Evolutionary conservation across 1,140 invertebrate species (phyloP).

Genomic region (Drosophila bifasciata): DNA sequence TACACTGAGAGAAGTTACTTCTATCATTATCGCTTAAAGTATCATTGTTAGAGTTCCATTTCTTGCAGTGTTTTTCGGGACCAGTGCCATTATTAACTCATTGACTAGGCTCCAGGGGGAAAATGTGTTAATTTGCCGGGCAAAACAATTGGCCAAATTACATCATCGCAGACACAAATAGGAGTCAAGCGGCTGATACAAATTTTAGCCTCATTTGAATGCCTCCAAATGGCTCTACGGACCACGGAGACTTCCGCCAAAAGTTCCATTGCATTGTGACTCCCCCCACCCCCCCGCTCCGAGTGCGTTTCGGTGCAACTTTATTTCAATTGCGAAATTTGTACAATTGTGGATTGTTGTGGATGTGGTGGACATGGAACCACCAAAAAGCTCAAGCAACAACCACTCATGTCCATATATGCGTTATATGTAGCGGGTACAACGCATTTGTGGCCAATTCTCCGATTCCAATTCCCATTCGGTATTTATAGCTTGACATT

Average conservation of each 20-base stretch:
- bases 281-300: background rate
- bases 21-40: background rate
- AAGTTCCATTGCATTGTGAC: slow-evolving; percentile 12
- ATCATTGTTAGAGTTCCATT: slow-evolving; percentile 7
- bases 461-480: slow-evolving; percentile 68
- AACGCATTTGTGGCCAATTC: slow-evolving; percentile 75
- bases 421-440: slow-evolving; percentile 69
- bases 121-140: slow-evolving; percentile 63
- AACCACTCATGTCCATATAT: slow-evolving; percentile 71
- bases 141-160: slow-evolving; percentile 64
- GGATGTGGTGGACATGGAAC: no score
- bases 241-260: slow-evolving; percentile 32
- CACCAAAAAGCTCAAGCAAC: slow-evolving; percentile 14
- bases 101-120: slow-evolving; percentile 25
- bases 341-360: slow-evolving; percentile 59
- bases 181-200: slow-evolving; percentile 5
- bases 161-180: slow-evolving; percentile 27
- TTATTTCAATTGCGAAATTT: slow-evolving; percentile 76
- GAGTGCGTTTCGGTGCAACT: slow-evolving; percentile 76
- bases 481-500: slow-evolving; percentile 81
- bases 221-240: slow-evolving; percentile 23
- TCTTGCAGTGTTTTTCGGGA: slow-evolving; percentile 22
- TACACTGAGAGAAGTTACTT: slow-evolving; percentile 22
- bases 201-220: slow-evolving; percentile 41
- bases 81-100: slow-evolving; percentile 66